Conservation (phyloP, 2,797 vertebrate species). For the Tokudaia tokunoshimensis region DNA sequence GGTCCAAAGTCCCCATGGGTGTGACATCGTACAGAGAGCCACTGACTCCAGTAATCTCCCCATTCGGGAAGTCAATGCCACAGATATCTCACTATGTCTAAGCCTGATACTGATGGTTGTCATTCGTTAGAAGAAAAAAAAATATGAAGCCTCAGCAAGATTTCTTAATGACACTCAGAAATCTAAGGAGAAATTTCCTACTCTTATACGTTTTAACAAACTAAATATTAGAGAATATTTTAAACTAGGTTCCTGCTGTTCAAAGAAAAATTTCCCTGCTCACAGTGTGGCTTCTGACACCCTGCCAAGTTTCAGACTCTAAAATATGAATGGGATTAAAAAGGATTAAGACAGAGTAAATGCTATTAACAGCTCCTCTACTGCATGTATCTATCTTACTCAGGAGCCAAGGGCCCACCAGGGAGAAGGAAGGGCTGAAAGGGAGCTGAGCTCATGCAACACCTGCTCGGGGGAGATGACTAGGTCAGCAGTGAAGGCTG, state of each 20-base stretch:
- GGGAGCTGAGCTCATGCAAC: conserved; percentile 38
- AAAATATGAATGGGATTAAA: conserved; percentile 78
- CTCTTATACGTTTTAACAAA: conserved; percentile 53
- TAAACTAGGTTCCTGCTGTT: conserved; percentile 21
- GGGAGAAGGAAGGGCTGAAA: conserved; percentile 2
- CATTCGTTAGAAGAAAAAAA: background rate
- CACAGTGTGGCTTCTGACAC: conserved; percentile 60
- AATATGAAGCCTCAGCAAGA: conserved; percentile 19
- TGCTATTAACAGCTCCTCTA: conserved; percentile 67
- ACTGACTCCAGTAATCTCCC: background rate
- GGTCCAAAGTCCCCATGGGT: background rate
- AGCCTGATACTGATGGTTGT: background rate
- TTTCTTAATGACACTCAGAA: conserved; percentile 7
- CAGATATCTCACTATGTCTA: background rate
- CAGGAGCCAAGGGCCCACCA: conserved; percentile 6
- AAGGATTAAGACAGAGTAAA: conserved; percentile 66
- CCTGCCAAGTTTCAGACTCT: conserved; percentile 68
- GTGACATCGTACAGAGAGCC: background rate
- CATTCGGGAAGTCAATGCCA: conserved; percentile 1
- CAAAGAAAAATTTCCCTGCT: conserved; percentile 63
- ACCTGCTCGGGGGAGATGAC: conserved; percentile 26
- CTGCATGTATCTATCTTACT: conserved; percentile 52
- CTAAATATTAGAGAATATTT: conserved; percentile 22
- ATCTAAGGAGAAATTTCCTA: conserved; percentile 31
- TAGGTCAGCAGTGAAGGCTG: background rate